Conservation (phyloP, 2,888 invertebrate genomes). For the Macaria liturata region DNA sequence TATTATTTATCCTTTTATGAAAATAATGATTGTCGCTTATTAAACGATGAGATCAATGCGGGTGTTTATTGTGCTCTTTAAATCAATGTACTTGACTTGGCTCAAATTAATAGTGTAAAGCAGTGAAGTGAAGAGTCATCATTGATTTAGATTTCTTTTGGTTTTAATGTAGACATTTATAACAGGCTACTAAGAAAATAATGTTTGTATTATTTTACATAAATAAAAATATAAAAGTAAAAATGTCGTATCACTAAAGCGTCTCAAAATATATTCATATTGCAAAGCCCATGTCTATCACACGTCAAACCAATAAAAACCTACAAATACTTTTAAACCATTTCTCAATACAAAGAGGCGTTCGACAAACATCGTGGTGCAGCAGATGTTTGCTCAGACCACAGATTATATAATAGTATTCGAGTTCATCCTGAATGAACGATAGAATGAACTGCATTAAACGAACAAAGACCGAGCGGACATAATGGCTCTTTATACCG, state of each 20-base stretch:
- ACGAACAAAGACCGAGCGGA: conserved; percentile 54
- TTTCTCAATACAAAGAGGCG: conserved; percentile 14
- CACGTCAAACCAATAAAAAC: conserved; percentile 1
- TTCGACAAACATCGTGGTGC: conserved; percentile 40
- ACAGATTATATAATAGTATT: background rate
- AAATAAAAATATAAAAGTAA: no score
- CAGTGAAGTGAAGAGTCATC: no score
- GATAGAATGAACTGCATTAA: conserved; percentile 61
- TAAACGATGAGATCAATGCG: conserved; percentile 66
- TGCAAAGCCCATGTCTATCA: no score
- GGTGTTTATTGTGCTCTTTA: conserved; percentile 61
- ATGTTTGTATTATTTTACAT: no score
- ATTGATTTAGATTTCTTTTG: no score
- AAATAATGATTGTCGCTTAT: conserved; percentile 78
- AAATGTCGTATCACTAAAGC: no score
- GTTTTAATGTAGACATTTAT: no score
- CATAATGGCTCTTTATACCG: conserved; percentile 61
- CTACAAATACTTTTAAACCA: conserved; percentile 9
- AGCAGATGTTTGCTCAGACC: conserved; percentile 69
- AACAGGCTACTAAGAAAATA: no score
- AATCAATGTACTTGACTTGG: conserved; percentile 47
- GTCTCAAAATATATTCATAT: no score
- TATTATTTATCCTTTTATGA: conserved; percentile 64
- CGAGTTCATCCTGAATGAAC: conserved; percentile 39
- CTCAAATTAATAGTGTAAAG: no score